Conservation (phyloP, 2,113 vertebrate genomes). For the Triplophysa siluroides region DNA sequence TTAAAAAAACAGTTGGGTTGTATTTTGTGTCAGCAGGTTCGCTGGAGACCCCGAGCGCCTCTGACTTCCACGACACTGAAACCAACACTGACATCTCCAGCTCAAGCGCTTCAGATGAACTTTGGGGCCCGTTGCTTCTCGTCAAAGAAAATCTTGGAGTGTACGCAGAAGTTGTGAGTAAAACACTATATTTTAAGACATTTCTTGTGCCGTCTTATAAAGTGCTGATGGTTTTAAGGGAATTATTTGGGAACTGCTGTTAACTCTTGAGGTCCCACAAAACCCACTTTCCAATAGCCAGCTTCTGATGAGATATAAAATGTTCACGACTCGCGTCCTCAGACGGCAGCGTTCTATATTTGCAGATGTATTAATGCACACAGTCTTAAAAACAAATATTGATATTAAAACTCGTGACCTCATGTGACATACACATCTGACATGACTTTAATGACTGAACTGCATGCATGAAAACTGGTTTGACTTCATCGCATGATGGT, state of each 20-base stretch:
- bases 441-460: not conserved
- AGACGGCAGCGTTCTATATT: too few species aligned
- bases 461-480: too few species aligned
- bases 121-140: constrained; percentile 39
- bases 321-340: too few species aligned
- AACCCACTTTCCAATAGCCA: too few species aligned
- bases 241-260: not conserved
- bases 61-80: constrained; percentile 59
- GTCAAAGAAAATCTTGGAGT: constrained; percentile 59
- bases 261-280: too few species aligned
- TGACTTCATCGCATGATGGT: too few species aligned
- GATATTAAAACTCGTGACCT: too few species aligned
- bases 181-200: not conserved
- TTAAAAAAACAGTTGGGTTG: not conserved
- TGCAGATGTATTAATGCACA: too few species aligned
- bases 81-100: constrained; percentile 40
- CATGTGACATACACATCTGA: not conserved
- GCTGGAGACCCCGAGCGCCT: constrained; percentile 56
- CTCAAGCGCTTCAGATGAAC: constrained; percentile 52
- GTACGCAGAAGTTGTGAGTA: constrained; percentile 78
- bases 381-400: too few species aligned
- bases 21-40: constrained; percentile 57
- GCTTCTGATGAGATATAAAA: too few species aligned
- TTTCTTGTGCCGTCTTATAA: not conserved
- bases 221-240: not conserved